phyloP scores from a whole-genome alignment of 2,797 vertebrate genomes.

The Setipinna tenuifilis region DNA sequence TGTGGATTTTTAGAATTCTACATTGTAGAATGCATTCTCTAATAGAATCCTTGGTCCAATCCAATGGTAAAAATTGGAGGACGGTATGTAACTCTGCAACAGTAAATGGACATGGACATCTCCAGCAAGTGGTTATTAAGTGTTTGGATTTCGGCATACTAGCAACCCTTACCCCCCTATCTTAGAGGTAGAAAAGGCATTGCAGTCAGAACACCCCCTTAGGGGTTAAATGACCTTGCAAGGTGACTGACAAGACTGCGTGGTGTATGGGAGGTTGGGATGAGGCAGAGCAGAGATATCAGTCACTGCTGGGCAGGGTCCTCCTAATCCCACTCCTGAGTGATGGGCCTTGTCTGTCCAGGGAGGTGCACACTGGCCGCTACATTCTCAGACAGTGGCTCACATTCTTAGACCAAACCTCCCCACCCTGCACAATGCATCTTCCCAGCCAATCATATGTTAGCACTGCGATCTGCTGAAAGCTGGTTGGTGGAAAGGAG shows the following conservation, averaged over 20 bases:
- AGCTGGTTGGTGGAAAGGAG: not conserved
- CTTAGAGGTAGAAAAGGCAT: too few species aligned
- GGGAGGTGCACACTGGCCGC: not conserved
- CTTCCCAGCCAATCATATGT: not conserved
- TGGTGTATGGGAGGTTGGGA: not conserved
- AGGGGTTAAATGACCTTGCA: not conserved
- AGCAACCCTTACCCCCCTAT: too few species aligned
- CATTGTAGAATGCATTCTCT: too few species aligned
- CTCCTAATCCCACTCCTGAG: not conserved
- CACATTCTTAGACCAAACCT: conserved; percentile 12
- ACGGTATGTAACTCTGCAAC: too few species aligned
- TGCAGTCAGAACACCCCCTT: too few species aligned
- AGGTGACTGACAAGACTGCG: not conserved
- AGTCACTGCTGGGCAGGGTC: not conserved
- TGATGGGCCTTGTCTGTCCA: not conserved
- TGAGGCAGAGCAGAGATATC: not conserved
- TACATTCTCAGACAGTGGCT: conserved; percentile 13
- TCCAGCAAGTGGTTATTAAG: too few species aligned
- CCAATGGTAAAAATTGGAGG: too few species aligned
- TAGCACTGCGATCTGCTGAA: not conserved
- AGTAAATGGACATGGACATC: too few species aligned
- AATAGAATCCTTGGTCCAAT: too few species aligned
- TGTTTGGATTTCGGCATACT: too few species aligned
- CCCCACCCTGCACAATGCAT: not conserved
- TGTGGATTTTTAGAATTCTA: too few species aligned